Base-by-base conservation (phyloP, 2,888 invertebrate species). In the Ephialtes manifestator region DNA sequence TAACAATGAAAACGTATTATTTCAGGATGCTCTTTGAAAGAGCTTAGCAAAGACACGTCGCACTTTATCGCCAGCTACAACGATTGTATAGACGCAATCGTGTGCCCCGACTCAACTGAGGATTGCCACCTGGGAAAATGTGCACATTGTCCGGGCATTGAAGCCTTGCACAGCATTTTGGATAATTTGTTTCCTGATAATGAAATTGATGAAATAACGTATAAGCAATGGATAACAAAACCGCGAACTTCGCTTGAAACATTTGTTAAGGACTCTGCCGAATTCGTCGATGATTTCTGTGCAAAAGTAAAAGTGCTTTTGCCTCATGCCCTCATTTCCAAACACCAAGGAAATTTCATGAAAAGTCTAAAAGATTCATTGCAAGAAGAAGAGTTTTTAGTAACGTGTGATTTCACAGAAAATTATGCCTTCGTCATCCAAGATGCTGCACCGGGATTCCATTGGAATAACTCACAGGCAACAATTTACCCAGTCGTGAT, bases 351-450 rank as follows among this genome's bases (percentile, higher is more conserved):
- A 3, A 58, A 46, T 18, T 89, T 78, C 72, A 51, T 83, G 43
- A 79, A 78, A 53, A 11, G 13, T 4, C 18, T 78, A n/a, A 89
- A 88, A 83, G 82, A 89, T 13, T 60, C 67, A n/a, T 15, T 89
- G 35, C 10, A 13, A n/a, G 35, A 53, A 31, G 76, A 76, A 11
- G 86, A 87, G 68, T 74, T 80, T 60, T 0, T 88, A 15, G 86
- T 84, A 4, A 58, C 85, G 28, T 81, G 85, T 48, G 89, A 90
- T 78, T 90, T 88, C 83, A 81, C 89, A 13, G 88, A 89, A 82
- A 90, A 90, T 80, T 90, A 89, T 74, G 78, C 60, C 1, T 89
- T 88, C 67, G 86, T 89, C n/a, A 51, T 88, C 3, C 88, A 88
- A 78, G 67, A 89, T 71, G 87, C 86, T 15, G 86, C 77, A 24